Percentiles rank a stretch among this genome's conserved stretches.
Conservation (phyloP, 2,888 invertebrate genomes). For the Cataglyphis albicans region DNA sequence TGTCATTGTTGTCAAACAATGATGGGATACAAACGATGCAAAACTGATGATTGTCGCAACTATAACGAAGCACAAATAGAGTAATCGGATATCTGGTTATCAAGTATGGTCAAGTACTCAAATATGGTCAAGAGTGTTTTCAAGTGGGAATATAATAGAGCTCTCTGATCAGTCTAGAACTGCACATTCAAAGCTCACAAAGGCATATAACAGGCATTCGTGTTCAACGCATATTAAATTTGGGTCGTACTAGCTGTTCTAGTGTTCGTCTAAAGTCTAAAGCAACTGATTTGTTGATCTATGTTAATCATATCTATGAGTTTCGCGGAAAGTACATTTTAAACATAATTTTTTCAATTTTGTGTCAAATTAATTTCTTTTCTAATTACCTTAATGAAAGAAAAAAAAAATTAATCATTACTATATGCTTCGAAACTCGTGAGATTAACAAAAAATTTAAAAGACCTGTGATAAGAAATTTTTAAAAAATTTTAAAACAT, state of each 20-base stretch:
- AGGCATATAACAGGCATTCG: neutral
- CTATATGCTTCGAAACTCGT: neutral
- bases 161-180: neutral
- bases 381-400: neutral
- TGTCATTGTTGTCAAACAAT: neutral
- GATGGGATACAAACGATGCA: neutral
- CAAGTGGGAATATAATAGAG: slow-evolving; percentile 13
- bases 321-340: neutral
- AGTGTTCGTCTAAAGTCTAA: neutral
- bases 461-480: neutral
- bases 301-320: neutral
- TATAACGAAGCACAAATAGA: slow-evolving; percentile 18
- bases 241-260: neutral
- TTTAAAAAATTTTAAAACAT: neutral
- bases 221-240: neutral
- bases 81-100: slow-evolving; percentile 55
- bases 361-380: neutral
- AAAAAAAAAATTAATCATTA: neutral
- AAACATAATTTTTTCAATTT: neutral
- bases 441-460: neutral
- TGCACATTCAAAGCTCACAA: slow-evolving; percentile 26
- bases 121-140: slow-evolving; percentile 33
- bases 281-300: neutral
- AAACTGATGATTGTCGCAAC: neutral
- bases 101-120: neutral